phyloP scores from a whole-genome alignment of 1,140 invertebrate genomes.

The Steinernema feltiae region DNA sequence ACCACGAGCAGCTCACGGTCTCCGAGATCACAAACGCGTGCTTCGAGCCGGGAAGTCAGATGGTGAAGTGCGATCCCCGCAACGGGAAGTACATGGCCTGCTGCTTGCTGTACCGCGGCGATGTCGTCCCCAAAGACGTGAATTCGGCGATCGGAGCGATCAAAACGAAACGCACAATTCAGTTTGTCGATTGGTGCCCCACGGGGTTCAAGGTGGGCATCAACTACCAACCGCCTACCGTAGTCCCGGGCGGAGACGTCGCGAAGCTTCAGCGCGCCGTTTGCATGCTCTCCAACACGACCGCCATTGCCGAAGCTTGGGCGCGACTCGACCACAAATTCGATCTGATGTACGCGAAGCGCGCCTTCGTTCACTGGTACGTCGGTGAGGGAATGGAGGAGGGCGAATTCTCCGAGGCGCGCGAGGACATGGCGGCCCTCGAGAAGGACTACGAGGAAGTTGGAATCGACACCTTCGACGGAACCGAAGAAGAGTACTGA shows the following conservation, averaged over 20 bases:
- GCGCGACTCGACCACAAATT: conserved; percentile 67
- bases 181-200: conserved; percentile 55
- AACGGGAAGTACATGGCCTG: conserved; percentile 69
- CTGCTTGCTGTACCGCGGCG: conserved; percentile 74
- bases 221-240: conserved; percentile 55
- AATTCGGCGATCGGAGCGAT: conserved; percentile 52
- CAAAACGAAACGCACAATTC: conserved; percentile 60
- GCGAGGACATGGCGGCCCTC: conserved; percentile 70
- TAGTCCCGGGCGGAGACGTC: conserved; percentile 56
- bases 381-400: conserved; percentile 80
- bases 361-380: conserved; percentile 75
- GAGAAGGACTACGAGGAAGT: conserved; percentile 68
- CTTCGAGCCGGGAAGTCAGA: conserved; percentile 76
- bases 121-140: conserved; percentile 68
- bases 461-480: conserved; percentile 35
- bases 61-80: conserved; percentile 68
- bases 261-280: conserved; percentile 60
- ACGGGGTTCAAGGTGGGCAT: conserved; percentile 58
- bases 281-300: conserved; percentile 76
- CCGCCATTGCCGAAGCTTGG: conserved; percentile 69
- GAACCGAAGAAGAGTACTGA: conserved; percentile 34
- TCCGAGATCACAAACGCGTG: conserved; percentile 75
- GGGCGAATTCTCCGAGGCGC: conserved; percentile 76
- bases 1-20: conserved; percentile 71
- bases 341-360: conserved; percentile 69